Base-by-base conservation (phyloP, 1,140 invertebrate species). In the Drosophila elegans region DNA sequence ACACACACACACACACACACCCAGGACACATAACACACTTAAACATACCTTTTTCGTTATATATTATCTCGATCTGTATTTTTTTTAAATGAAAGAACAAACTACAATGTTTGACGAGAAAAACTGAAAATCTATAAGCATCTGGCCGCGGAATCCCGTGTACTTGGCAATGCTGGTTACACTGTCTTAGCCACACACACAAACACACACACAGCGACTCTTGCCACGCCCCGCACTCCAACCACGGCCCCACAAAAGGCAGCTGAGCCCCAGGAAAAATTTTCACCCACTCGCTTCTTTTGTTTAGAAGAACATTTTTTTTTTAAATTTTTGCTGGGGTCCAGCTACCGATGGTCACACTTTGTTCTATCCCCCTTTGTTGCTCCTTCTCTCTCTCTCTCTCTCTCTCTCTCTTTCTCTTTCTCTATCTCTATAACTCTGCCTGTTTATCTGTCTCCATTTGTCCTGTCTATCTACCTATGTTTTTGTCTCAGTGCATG, bases 61-160 rank as follows among this genome's bases (percentile, higher is more conserved):
- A 36, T 36, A 36, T 34, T 34, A 45, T 71, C 29, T 56, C 64
- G 44, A 69, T 71, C 49, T 48, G 11, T 27, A 55, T 36, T 52
- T 42, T 21, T 21, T 27, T 41, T 16, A 67, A 41, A 77, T 66
- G 56, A 48, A 66, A 53, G 76, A 62, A 64, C 72, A 29, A 61
- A 46, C 12, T 12, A 7, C 45, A 16, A 36, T n/a, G 52, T 44
- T 49, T 56, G 6, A 11, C 27, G 39, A 80, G 69, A 81, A 90
- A 74, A 52, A 78, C 61, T 77, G 59, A 90, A 78, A 81, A 90
- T 84, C 80, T 49, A 84, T 91, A 90, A 84, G 80, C 83, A 92
- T 93, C 92, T 92, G 91, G 91, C 77, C 90, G 88, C 86, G 80
- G 84, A 91, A 88, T 88, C 78, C 91, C 91, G 91, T 92, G 91